Evolutionary conservation across 2,888 invertebrate genomes (phyloP).

Genomic region (Eledone cirrhosa): DNA sequence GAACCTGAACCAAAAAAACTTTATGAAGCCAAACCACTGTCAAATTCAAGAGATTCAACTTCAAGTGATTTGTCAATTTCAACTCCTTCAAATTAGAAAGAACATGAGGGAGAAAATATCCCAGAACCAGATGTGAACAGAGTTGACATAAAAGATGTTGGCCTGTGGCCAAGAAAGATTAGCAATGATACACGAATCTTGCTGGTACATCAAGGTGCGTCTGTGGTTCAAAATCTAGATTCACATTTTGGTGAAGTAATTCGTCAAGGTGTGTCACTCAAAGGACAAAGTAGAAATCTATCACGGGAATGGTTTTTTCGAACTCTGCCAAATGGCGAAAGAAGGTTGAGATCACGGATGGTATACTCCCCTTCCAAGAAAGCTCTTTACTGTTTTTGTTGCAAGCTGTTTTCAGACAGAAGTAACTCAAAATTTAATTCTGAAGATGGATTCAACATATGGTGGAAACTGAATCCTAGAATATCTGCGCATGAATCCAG

Average conservation of each 20-base stretch:
- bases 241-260: neutral
- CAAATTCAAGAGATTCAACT: neutral
- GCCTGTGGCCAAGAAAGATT: neutral
- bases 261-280: too few relatives aligned
- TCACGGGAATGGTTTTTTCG: neutral
- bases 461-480: too few relatives aligned
- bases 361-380: neutral
- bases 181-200: neutral
- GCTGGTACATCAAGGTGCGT: neutral
- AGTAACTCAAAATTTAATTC: too few relatives aligned
- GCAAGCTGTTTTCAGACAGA: too few relatives aligned
- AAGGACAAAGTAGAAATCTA: neutral
- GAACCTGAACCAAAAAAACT: neutral
- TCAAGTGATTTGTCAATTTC: too few relatives aligned
- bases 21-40: neutral
- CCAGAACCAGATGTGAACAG: neutral
- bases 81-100: neutral
- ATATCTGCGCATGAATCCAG: neutral
- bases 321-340: neutral
- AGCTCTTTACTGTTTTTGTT: too few relatives aligned
- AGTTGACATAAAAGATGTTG: neutral
- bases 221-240: conserved; percentile 14
- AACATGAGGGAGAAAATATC: neutral
- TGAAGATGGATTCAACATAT: too few relatives aligned
- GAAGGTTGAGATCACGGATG: neutral